These are phyloP conservation scores for Xenus cinereus DNA, from an alignment of 2,113 vertebrate genomes.

Conservation along the genomic window DNA sequence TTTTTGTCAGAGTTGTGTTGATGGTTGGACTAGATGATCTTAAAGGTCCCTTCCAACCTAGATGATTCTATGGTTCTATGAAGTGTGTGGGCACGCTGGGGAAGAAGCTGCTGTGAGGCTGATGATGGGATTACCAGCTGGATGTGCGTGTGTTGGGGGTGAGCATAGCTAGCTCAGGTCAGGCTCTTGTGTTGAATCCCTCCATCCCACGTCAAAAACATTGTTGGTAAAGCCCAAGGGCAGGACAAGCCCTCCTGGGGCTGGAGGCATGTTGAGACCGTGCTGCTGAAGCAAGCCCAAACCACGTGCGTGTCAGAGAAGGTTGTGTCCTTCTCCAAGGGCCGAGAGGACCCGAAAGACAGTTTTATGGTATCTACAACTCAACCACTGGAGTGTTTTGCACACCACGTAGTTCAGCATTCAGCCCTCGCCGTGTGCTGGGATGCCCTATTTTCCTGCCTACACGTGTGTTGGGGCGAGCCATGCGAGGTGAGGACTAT, in stretches of 20 bases:
- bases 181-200: neutral
- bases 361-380: neutral
- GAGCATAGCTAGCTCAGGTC: neutral
- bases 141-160: neutral
- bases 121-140: neutral
- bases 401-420: neutral
- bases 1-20: too few species aligned
- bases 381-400: neutral
- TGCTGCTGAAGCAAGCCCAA: neutral
- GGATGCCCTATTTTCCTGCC: neutral
- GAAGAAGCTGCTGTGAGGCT: neutral
- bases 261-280: accelerated
- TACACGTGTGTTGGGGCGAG: accelerated
- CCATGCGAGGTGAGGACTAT: neutral
- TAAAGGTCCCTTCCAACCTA: too few species aligned
- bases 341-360: neutral
- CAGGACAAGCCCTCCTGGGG: neutral
- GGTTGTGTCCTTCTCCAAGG: neutral
- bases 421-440: neutral
- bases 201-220: neutral
- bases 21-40: too few species aligned
- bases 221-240: neutral
- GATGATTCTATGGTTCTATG: too few species aligned
- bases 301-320: neutral
- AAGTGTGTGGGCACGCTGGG: accelerated